Base-by-base conservation (phyloP, 2,888 invertebrate genomes). In the Neria commutata region DNA sequence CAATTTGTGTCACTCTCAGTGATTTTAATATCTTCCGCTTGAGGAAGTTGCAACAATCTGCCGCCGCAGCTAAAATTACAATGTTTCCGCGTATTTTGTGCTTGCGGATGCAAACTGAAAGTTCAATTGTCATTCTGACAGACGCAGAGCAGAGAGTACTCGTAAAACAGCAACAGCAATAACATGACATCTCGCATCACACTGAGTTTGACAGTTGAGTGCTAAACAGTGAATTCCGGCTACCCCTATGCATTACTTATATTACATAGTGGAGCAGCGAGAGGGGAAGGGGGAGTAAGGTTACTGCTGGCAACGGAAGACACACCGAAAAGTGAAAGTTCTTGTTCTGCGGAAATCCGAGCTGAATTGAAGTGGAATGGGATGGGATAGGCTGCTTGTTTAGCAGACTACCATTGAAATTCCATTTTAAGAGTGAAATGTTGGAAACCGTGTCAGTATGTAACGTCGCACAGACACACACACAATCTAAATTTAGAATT, bases 141-240 rank as follows among this genome's bases (percentile, higher is more conserved):
- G 5, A 19, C 17, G 14, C 42, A 42, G 14, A 8, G n/a, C 37
- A 42, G 21, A 6, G 21, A 19, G 19, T 19, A 19, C 17, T 2
- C 2, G 19, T 19, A 19, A 3, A 42, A 42, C 19, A 42, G 21
- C 17, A 42, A 42, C 37, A 37, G n/a, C n/a, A 37, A 6, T 14
- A 37, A 37, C 6, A 37, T n/a, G n/a, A 37, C 37, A 37, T 4
- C n/a, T 37, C 37, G n/a, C 21, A 19, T 19, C 17, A 14, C 6
- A 2, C 42, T 42, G 42, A 25, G n/a, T 53, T 53, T 53, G 53
- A 53, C 53, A 53, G 42, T 17, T 53, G 42, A 42, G 29, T 53
- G 53, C 17, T 26, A 53, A 53, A 25, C 17, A 16, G 17, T 53
- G 16, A 40, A 26, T 21, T 37, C 11, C 4, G 37, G n/a, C n/a